Conservation (phyloP, 2,113 vertebrate species). For the Mionectes macconnelli region DNA sequence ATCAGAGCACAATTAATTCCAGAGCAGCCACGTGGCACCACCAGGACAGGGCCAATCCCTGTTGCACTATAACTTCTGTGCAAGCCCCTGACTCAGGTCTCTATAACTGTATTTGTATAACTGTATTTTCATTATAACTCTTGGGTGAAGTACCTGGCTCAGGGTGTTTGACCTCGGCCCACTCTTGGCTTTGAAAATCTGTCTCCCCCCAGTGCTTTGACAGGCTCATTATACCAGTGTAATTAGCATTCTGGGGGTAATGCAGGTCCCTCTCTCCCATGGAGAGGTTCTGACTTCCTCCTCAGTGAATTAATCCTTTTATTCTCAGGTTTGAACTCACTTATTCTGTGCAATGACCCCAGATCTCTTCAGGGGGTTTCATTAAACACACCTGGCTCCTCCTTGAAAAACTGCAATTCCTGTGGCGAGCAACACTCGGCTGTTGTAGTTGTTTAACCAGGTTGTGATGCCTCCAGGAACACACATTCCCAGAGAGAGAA, state of each 20-base stretch:
- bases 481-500: background rate
- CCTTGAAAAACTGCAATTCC: background rate
- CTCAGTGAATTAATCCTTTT: background rate
- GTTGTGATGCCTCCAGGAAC: background rate
- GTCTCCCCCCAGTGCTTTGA: background rate
- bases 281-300: background rate
- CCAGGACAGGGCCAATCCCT: background rate
- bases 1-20: background rate
- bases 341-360: background rate
- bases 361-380: background rate
- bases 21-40: background rate
- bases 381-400: background rate
- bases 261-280: background rate
- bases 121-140: background rate
- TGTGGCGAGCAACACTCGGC: background rate
- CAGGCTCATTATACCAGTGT: fast-evolving
- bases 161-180: background rate
- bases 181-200: background rate
- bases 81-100: background rate
- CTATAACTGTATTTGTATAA: fast-evolving
- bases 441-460: background rate
- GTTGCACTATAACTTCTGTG: fast-evolving
- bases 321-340: background rate
- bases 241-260: background rate
- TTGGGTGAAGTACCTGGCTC: background rate